Base-by-base conservation (phyloP, 2,888 invertebrate species). In the Rhorus exstirpatorius region DNA sequence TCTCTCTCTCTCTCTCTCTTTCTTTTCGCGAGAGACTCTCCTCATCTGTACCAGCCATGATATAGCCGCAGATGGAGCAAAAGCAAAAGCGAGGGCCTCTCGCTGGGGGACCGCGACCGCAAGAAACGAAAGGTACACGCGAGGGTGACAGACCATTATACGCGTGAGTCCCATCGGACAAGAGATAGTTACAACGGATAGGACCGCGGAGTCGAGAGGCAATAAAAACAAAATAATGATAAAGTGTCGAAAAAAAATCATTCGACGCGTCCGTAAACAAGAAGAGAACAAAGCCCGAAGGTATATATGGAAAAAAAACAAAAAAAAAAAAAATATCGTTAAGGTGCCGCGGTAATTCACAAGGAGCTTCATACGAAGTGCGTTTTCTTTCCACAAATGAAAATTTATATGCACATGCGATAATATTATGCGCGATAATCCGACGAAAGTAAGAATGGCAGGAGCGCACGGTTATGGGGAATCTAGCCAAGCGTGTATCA, bases 401-500 rank as follows among this genome's bases (percentile, higher is more conserved):
- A 82, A 70, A 79, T 75, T 65, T 41, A 61, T 12, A 38, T 14
- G 7, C 60, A 60, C n/a, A n/a, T n/a, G n/a, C n/a, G n/a, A n/a
- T n/a, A n/a, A n/a, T n/a, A n/a, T n/a, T n/a, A n/a, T n/a, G n/a
- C n/a, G n/a, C n/a, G n/a, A n/a, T n/a, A n/a, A n/a, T n/a, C n/a
- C n/a, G 67, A 76, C 24, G 75, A n/a, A 76, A 67, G 60, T 46
- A 71, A 61, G 60, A 77, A 72, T 68, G 60, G 60, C 53, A 46
- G 74, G 61, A 58, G 60, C 71, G 76, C 74, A 44, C 53, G 21
- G 76, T 63, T 61, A 76, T 51, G n/a, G n/a, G n/a, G 76, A 83
- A 79, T 85, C 85, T 83, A 82, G 82, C 82, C 71, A 44, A 63
- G 67, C 81, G 78, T 84, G 86, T 86, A 85, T 86, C 87, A 86